phyloP scores from a whole-genome alignment of 2,888 invertebrate genomes.

The Carabus problematicus region DNA sequence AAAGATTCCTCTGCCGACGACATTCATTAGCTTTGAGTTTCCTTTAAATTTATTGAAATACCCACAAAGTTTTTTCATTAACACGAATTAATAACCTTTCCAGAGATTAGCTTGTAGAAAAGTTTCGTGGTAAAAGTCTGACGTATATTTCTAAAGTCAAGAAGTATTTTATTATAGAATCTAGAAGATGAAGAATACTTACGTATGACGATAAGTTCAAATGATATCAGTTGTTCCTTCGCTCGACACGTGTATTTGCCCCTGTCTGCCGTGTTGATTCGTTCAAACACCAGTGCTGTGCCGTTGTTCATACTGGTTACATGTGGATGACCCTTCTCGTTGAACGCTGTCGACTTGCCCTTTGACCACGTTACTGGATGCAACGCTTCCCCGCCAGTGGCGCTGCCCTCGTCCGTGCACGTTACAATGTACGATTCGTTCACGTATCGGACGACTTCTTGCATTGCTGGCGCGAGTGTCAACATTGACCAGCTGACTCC shows the following conservation, averaged over 20 bases:
- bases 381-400: conserved; percentile 46
- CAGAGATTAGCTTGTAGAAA: no score
- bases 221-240: conserved; percentile 47
- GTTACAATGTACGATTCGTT: conserved; percentile 60
- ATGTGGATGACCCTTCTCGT: conserved; percentile 59
- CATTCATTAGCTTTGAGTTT: no score
- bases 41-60: no score
- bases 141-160: background rate
- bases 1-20: no score
- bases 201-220: conserved; percentile 33
- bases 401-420: conserved; percentile 51
- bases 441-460: conserved; percentile 57
- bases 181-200: conserved; percentile 9
- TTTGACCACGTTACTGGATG: conserved; percentile 51
- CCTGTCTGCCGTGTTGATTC: conserved; percentile 59
- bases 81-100: no score
- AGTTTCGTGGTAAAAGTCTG: background rate
- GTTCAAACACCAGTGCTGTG: conserved; percentile 60
- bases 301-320: conserved; percentile 46
- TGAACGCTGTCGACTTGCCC: conserved; percentile 54
- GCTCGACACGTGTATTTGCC: conserved; percentile 62
- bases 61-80: no score
- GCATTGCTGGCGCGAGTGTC: conserved; percentile 12
- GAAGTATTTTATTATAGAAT: background rate
- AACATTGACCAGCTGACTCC: no score